phyloP scores from a whole-genome alignment of 2,113 vertebrate species.

The Micromys minutus region DNA sequence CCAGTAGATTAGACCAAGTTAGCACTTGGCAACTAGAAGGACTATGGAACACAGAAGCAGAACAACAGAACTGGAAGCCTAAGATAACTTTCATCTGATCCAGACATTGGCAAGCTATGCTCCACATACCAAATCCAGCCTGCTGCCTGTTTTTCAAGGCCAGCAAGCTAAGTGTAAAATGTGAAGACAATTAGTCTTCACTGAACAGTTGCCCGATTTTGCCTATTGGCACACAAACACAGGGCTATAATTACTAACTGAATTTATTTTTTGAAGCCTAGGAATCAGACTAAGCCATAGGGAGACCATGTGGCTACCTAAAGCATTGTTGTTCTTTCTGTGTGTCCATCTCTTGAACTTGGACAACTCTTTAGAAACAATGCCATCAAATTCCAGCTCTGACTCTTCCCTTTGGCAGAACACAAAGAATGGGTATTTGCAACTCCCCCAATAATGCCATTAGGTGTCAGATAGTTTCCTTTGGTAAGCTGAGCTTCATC shows the following conservation, averaged over 20 bases:
- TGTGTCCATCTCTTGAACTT: not conserved
- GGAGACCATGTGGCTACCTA: fast-evolving
- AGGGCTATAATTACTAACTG: not conserved
- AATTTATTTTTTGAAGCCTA: not conserved
- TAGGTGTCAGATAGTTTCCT: not conserved
- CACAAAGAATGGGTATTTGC: not conserved
- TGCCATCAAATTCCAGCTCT: not conserved
- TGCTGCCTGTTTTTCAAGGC: not conserved
- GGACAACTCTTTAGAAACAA: not conserved
- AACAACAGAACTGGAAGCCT: not conserved
- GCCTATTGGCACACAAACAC: not conserved
- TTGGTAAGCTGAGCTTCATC: not conserved
- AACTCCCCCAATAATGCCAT: no score
- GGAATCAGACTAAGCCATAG: not conserved
- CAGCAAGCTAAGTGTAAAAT: not conserved
- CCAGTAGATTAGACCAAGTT: not conserved
- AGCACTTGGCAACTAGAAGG: not conserved
- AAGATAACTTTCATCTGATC: not conserved
- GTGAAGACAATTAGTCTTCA: not conserved
- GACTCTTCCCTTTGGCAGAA: not conserved
- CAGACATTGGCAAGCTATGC: not conserved
- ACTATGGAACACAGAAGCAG: not conserved
- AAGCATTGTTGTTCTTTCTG: not conserved
- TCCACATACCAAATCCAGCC: not conserved
- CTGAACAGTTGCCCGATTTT: not conserved